A percentile compares a stretch with the other conserved stretches of the same genome.
phyloP scores from a whole-genome alignment of 2,113 vertebrate genomes.

The Lathamus discolor region DNA sequence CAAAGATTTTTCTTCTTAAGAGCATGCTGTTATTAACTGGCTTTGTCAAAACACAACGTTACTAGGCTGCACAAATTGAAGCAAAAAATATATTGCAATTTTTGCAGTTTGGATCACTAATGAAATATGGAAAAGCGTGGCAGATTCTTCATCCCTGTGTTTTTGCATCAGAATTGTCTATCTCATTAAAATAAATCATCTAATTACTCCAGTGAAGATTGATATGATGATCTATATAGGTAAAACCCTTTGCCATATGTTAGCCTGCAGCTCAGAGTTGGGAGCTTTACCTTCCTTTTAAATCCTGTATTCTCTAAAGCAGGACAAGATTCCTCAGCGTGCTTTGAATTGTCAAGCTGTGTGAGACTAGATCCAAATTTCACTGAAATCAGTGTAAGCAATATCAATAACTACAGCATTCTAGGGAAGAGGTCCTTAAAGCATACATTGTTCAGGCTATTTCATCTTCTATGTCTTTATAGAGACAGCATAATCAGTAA shows the following conservation, averaged over 20 bases:
- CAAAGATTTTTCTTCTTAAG: not conserved
- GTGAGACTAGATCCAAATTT: not conserved
- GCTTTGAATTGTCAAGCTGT: not conserved
- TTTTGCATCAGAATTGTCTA: not conserved
- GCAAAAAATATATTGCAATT: not conserved
- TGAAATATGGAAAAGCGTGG: not conserved
- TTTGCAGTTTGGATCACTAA: not conserved
- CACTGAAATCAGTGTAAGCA: not conserved
- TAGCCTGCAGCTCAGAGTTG: not conserved
- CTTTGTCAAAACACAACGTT: not conserved
- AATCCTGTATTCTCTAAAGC: not conserved
- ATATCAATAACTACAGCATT: not conserved
- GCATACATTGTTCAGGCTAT: not conserved
- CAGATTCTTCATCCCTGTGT: not conserved
- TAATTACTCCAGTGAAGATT: not conserved
- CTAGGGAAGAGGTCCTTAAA: not conserved
- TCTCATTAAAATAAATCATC: not conserved
- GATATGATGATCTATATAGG: not conserved
- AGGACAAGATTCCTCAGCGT: not conserved
- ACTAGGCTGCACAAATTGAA: not conserved
- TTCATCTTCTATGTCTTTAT: not conserved
- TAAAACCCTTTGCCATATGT: not conserved
- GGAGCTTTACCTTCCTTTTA: not conserved
- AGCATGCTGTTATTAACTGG: not conserved
- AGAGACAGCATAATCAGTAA: not conserved